A percentile compares a stretch with the other conserved stretches of the same genome.
Evolutionary conservation across 1,140 invertebrate genomes (phyloP).

Genomic region (Dendrolimus kikuchii): DNA sequence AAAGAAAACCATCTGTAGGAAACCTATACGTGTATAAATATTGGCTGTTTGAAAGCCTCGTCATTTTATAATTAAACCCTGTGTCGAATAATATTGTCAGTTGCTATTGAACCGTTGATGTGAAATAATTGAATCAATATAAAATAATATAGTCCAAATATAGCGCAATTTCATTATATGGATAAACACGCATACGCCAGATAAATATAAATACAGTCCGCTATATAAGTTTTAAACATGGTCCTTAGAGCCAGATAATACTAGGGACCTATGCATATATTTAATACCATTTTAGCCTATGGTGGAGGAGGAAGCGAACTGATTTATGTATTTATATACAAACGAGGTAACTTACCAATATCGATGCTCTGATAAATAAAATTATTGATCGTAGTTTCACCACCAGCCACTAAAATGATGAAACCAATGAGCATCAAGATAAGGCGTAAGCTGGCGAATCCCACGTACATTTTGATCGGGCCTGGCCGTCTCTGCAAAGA

Average conservation of each 20-base stretch:
- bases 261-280: not conserved
- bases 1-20: too few species aligned
- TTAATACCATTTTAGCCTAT: slow-evolving; percentile 1
- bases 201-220: too few species aligned
- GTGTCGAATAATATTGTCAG: too few species aligned
- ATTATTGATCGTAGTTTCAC: slow-evolving; percentile 3
- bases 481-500: slow-evolving; percentile 29
- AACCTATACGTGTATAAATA: too few species aligned
- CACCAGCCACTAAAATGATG: slow-evolving; percentile 11
- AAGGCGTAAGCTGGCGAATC: slow-evolving; percentile 19
- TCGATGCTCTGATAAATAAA: slow-evolving; percentile 19
- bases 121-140: too few species aligned
- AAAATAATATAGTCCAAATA: too few species aligned
- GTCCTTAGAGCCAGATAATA: not conserved
- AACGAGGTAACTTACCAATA: slow-evolving; percentile 17
- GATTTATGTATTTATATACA: not conserved
- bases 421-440: slow-evolving; percentile 17
- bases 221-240: slow-evolving; percentile 2
- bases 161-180: too few species aligned
- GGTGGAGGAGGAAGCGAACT: too few species aligned
- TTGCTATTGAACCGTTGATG: too few species aligned
- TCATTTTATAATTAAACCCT: too few species aligned
- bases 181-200: too few species aligned
- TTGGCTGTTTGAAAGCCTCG: too few species aligned
- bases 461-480: slow-evolving; percentile 23